A percentile compares a stretch with the other conserved stretches of the same genome.
phyloP scores from a whole-genome alignment of 2,113 vertebrate species.

The Pan paniscus region DNA sequence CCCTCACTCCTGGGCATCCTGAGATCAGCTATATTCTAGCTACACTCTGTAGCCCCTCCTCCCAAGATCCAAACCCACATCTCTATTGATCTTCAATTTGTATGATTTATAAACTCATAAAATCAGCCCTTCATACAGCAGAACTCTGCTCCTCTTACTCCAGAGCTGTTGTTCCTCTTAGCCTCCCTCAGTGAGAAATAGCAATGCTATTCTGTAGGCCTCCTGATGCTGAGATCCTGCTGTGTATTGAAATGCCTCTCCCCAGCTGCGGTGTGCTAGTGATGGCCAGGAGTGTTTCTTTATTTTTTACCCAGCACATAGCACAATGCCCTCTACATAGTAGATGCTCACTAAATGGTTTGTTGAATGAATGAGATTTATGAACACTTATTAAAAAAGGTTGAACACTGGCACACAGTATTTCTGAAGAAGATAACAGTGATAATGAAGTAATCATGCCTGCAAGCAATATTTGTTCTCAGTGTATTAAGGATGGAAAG shows the following conservation, averaged over 20 bases:
- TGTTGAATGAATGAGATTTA: not conserved
- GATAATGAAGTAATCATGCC: accelerated
- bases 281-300: not conserved
- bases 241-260: not conserved
- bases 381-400: not conserved
- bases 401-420: not conserved
- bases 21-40: accelerated
- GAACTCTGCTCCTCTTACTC: not conserved
- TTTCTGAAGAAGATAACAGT: not conserved
- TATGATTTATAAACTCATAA: no score
- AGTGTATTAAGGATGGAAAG: not conserved
- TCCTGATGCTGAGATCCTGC: not conserved
- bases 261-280: accelerated
- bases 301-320: not conserved
- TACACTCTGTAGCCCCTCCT: not conserved
- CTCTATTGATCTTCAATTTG: not conserved
- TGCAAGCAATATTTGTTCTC: not conserved
- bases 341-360: not conserved
- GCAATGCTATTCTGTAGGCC: accelerated
- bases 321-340: accelerated
- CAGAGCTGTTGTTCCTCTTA: not conserved
- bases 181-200: not conserved
- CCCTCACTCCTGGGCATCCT: accelerated
- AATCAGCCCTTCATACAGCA: not conserved
- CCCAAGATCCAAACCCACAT: not conserved